phyloP scores from a whole-genome alignment of 1,140 invertebrate genomes.

The Notospermus geniculatus region DNA sequence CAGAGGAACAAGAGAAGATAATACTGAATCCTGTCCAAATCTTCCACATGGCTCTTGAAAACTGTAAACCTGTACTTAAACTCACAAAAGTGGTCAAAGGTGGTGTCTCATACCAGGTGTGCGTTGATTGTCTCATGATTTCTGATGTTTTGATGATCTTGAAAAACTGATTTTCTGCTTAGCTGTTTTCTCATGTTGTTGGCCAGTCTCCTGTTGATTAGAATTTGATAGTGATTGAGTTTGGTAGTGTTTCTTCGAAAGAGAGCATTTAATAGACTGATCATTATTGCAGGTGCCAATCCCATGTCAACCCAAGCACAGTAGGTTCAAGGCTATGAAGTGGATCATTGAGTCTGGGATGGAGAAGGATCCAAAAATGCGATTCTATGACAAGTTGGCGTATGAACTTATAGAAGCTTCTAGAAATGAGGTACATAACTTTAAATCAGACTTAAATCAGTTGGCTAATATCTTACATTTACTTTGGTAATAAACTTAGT shows the following conservation, averaged over 20 bases:
- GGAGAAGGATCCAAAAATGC: constrained; percentile 54
- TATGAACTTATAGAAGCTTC: constrained; percentile 59
- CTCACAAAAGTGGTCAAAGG: constrained; percentile 31
- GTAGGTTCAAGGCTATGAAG: constrained; percentile 76
- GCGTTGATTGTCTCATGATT: not conserved
- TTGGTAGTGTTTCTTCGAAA: not conserved
- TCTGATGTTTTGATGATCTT: too few species aligned
- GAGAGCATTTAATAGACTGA: constrained; percentile 3
- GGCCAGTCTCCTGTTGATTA: not conserved
- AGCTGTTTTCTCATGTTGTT: not conserved
- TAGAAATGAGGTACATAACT: constrained; percentile 53
- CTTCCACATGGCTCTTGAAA: constrained; percentile 77
- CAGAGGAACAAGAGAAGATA: constrained; percentile 64
- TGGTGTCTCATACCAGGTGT: constrained; percentile 74
- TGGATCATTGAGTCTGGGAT: constrained; percentile 74
- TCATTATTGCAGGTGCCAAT: constrained; percentile 72
- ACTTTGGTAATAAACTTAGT: constrained; percentile 7
- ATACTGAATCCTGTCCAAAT: constrained; percentile 73
- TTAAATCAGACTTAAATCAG: not conserved
- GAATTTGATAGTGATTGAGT: too few species aligned
- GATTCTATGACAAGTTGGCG: constrained; percentile 56
- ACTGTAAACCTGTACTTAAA: constrained; percentile 69
- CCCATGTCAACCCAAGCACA: constrained; percentile 67
- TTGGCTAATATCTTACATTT: not conserved
- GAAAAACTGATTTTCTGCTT: not conserved